Evolutionary conservation across 2,888 invertebrate species (phyloP), one percentile per base, ranked within the genome.

Genomic region (Xestia xanthographa): DNA sequence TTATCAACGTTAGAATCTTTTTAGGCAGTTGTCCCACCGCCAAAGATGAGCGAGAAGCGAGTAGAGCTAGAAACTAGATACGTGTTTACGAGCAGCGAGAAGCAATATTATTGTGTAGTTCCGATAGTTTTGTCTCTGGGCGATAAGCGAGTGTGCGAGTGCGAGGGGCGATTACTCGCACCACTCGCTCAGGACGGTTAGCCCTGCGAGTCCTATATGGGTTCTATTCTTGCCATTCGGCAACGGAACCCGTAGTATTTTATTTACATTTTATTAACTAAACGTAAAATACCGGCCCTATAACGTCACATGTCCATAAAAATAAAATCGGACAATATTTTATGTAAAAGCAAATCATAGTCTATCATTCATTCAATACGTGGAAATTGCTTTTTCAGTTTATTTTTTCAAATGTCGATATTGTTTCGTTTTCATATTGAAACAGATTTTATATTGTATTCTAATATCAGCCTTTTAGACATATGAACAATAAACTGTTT

Each of bases 261-360:
- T n/a, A n/a, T n/a, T n/a, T 45, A 20, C 6, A 34, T 34, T 34
- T 34, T 3, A 29, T 12, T 29, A 45, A 41, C 29, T 34, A 26
- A 43, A 66, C 48, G 34, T 34, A 9, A 14, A 45, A 66, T 34
- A 14, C 29, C 20, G 3, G 2, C 22, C 14, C 38, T 9, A 14
- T n/a, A n/a, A n/a, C 22, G 6, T 72, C 17, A 29, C 38, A 53
- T 17, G 1, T 29, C 26, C 11, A 20, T 22, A 34, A 45, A 48
- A 68, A 72, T 17, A 26, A 45, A 70, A 53, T 43, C 29, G 14
- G 20, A 12, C 11, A 70, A 41, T 43, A 53, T 56, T 72, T 72
- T 70, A 43, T 71, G n/a, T 71, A 56, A 43, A 48, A 58, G 38
- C 26, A 58, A 60, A 73, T 73, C 58, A 60, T 58, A 38, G 26